Evolutionary conservation across 2,113 vertebrate species (phyloP).

Genomic region (Cepphus grylle): DNA sequence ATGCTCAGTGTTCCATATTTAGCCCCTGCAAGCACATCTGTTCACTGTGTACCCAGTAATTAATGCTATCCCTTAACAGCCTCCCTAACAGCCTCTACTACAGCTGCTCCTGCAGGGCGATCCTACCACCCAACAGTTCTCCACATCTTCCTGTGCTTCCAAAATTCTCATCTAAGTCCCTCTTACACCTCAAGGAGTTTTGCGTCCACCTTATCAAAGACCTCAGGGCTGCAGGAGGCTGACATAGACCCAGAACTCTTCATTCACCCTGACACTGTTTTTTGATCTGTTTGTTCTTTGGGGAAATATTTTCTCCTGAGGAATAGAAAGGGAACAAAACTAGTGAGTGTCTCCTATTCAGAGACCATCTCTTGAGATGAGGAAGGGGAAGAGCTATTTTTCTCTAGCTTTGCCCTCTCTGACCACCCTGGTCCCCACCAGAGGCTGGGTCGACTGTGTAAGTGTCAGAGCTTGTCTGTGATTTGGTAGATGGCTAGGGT

Average conservation of each 20-base stretch:
- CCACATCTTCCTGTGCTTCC: not conserved
- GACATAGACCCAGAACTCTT: not conserved
- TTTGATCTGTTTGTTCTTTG: not conserved
- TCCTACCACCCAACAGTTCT: not conserved
- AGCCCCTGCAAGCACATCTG: not conserved
- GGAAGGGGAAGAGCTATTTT: not conserved
- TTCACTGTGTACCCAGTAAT: not conserved
- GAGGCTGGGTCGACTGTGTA: not conserved
- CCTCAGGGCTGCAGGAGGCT: not conserved
- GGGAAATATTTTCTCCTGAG: not conserved
- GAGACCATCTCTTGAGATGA: not conserved
- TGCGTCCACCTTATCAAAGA: not conserved
- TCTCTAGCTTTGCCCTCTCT: not conserved
- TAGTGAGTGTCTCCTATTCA: not conserved
- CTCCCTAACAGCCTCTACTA: not conserved
- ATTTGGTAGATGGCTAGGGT: not conserved
- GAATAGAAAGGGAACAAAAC: not conserved
- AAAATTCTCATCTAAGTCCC: not conserved
- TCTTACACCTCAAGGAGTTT: not conserved
- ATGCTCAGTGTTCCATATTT: not conserved
- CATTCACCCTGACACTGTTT: not conserved
- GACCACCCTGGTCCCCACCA: not conserved
- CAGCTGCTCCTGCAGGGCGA: not conserved
- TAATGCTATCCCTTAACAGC: not conserved
- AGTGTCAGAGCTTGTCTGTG: not conserved